Conservation (phyloP, 2,888 invertebrate species). For the Cyclophora punctaria region DNA sequence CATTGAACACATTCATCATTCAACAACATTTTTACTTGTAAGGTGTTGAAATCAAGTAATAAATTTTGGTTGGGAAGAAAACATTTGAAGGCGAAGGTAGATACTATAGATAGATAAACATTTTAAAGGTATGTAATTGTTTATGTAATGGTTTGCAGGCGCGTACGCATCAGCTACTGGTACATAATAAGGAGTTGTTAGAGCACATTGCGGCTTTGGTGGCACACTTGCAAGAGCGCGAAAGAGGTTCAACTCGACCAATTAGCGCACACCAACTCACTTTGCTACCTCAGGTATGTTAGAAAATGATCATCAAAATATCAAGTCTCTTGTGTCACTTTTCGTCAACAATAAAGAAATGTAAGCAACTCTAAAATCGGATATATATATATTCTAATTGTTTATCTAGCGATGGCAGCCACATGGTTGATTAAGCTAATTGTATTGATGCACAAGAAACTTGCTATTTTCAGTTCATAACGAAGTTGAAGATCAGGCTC, state of each 20-base stretch:
- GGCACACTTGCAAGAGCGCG: slow-evolving; percentile 90
- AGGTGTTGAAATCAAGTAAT: not conserved
- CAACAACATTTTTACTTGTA: too few species aligned
- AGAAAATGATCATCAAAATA: too few species aligned
- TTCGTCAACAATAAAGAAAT: too few species aligned
- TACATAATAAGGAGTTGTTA: slow-evolving; percentile 95
- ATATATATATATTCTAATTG: too few species aligned
- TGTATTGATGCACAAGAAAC: too few species aligned
- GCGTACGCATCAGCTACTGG: slow-evolving; percentile 93
- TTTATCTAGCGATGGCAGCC: too few species aligned
- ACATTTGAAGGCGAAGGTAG: not conserved
- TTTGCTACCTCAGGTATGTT: slow-evolving; percentile 79
- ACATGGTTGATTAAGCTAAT: too few species aligned
- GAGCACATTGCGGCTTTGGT: slow-evolving; percentile 96
- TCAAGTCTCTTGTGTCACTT: too few species aligned
- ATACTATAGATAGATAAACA: not conserved
- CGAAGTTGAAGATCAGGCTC: not conserved
- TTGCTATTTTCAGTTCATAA: too few species aligned
- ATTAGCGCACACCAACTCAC: slow-evolving; percentile 76
- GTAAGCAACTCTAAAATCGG: too few species aligned
- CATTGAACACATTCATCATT: too few species aligned
- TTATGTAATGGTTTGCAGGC: slow-evolving; percentile 60
- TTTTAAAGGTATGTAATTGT: not conserved
- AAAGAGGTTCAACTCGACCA: slow-evolving; percentile 75
- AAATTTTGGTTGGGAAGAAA: not conserved